phyloP scores from a whole-genome alignment of 2,797 vertebrate genomes.

The Lates japonicus region DNA sequence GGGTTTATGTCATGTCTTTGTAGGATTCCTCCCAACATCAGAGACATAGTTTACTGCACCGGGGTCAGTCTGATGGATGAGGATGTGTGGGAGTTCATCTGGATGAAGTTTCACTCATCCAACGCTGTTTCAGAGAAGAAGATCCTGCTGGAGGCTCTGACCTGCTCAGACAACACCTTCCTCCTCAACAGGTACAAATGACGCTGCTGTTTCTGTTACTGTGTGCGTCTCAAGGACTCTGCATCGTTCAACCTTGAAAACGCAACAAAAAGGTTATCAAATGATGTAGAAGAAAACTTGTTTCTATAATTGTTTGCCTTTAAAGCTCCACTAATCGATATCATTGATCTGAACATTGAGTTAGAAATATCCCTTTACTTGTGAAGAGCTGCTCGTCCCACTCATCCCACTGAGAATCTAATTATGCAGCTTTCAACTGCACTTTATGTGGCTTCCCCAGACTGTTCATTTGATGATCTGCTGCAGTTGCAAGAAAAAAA shows the following conservation, averaged over 20 bases:
- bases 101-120: conserved; percentile 99
- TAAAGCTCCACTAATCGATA: neutral
- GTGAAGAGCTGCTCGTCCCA: neutral
- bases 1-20: neutral
- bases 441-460: neutral
- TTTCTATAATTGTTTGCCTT: neutral
- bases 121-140: conserved; percentile 96
- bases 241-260: neutral
- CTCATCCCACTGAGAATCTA: neutral
- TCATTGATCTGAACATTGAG: conserved; percentile 13
- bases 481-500: neutral
- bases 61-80: conserved; percentile 98
- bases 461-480: neutral
- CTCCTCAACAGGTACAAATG: conserved; percentile 91
- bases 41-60: conserved; percentile 98
- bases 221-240: neutral
- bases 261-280: neutral
- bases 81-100: conserved; percentile 99
- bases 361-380: neutral
- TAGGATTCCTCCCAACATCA: conserved; percentile 96
- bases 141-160: conserved; percentile 96
- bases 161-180: conserved; percentile 96
- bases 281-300: neutral
- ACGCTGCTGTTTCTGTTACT: neutral
- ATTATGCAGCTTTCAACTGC: neutral